phyloP scores from a whole-genome alignment of 2,888 invertebrate species.

The Phaonia tiefii region DNA sequence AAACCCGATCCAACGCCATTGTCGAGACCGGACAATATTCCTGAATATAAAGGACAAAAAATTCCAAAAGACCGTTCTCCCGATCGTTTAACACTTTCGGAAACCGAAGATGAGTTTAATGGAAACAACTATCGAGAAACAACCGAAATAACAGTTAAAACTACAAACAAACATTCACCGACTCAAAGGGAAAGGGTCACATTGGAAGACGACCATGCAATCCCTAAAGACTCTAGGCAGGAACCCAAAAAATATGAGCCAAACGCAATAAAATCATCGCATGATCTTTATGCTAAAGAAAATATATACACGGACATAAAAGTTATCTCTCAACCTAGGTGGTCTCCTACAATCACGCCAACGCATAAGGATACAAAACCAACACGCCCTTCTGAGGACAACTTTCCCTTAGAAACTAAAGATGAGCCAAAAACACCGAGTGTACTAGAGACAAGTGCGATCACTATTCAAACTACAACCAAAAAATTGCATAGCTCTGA shows the following conservation, averaged over 20 bases:
- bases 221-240: not conserved
- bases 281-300: too few relatives aligned
- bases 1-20: not conserved
- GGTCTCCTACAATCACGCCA: not conserved
- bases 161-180: not conserved
- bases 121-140: not conserved
- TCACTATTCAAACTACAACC: not conserved
- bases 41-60: too few relatives aligned
- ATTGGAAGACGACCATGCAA: too few relatives aligned
- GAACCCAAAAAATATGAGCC: too few relatives aligned
- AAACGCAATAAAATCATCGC: too few relatives aligned
- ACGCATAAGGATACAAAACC: not conserved
- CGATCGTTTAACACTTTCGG: not conserved
- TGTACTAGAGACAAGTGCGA: not conserved
- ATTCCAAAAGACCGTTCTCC: not conserved
- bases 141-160: not conserved
- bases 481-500: conserved; percentile 24
- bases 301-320: not conserved
- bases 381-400: not conserved
- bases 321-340: too few relatives aligned
- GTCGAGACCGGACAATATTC: not conserved
- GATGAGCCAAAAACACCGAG: not conserved
- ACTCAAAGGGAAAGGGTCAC: too few relatives aligned
- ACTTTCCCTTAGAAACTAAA: conserved; percentile 3
- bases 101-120: not conserved